These are phyloP conservation scores for Chaetops frenatus DNA, from an alignment of 2,113 vertebrate species.

Conservation along the genomic window DNA sequence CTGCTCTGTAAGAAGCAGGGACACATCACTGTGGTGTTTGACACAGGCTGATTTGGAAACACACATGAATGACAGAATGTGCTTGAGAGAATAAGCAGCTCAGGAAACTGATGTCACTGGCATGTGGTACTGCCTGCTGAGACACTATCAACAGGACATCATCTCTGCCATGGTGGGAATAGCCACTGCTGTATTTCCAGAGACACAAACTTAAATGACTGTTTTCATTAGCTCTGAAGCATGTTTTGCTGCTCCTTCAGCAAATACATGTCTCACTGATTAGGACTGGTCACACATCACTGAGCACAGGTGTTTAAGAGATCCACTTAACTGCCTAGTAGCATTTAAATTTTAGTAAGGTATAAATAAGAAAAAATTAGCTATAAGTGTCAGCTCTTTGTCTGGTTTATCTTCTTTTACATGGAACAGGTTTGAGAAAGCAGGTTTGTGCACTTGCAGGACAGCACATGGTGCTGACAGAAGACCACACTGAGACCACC, in stretches of 20 bases:
- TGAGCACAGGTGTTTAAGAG: not conserved
- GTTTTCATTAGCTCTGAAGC: not conserved
- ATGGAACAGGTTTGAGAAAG: not conserved
- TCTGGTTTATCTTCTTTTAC: not conserved
- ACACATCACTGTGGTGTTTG: not conserved
- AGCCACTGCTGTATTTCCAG: not conserved
- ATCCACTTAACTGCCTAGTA: not conserved
- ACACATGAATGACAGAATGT: not conserved
- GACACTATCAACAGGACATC: not conserved
- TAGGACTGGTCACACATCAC: not conserved
- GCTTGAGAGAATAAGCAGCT: not conserved
- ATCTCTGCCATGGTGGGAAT: not conserved
- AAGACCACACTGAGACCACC: not conserved
- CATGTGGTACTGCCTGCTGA: not conserved
- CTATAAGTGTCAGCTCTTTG: not conserved
- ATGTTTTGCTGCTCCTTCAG: not conserved
- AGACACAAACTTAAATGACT: not conserved
- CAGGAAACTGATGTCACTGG: not conserved
- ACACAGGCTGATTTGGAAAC: not conserved
- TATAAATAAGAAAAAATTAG: not conserved
- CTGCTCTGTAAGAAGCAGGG: not conserved
- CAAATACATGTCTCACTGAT: not conserved
- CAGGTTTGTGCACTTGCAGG: not conserved
- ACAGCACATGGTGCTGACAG: not conserved
- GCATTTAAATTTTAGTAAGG: not conserved